phyloP scores from a whole-genome alignment of 1,140 invertebrate species.

The Platorchestia sp. region DNA sequence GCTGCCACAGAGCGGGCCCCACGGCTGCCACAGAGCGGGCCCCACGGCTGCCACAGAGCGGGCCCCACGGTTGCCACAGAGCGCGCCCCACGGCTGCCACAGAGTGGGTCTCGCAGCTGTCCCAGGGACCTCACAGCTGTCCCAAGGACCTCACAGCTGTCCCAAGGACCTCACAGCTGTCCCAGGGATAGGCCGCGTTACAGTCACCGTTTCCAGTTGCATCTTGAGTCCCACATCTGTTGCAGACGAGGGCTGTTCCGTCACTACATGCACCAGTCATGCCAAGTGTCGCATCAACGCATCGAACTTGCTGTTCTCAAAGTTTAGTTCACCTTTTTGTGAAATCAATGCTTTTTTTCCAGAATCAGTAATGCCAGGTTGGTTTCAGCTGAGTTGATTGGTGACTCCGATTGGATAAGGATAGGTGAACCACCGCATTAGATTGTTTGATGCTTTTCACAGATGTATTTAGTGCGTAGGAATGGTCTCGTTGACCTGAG shows the following conservation, averaged over 20 bases:
- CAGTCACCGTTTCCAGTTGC: background rate
- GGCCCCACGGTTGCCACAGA: background rate
- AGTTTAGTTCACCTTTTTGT: background rate
- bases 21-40: slow-evolving; percentile 7
- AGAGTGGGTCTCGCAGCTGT: too few species aligned
- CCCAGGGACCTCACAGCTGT: background rate
- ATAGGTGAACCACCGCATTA: background rate
- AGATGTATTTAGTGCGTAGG: background rate
- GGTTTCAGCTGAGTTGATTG: background rate
- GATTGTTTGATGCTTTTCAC: background rate
- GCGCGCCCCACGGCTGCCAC: background rate
- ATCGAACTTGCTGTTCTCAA: background rate
- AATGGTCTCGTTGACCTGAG: background rate
- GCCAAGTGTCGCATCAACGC: background rate
- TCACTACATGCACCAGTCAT: background rate
- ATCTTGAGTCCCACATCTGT: background rate
- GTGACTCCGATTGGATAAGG: background rate
- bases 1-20: background rate
- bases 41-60: background rate
- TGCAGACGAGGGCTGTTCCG: background rate
- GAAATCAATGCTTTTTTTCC: background rate
- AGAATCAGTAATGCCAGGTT: background rate
- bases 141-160: background rate
- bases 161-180: background rate
- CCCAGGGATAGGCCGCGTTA: too few species aligned